Conservation (phyloP, 2,888 invertebrate species). For the Onthophagus sagittarius region DNA sequence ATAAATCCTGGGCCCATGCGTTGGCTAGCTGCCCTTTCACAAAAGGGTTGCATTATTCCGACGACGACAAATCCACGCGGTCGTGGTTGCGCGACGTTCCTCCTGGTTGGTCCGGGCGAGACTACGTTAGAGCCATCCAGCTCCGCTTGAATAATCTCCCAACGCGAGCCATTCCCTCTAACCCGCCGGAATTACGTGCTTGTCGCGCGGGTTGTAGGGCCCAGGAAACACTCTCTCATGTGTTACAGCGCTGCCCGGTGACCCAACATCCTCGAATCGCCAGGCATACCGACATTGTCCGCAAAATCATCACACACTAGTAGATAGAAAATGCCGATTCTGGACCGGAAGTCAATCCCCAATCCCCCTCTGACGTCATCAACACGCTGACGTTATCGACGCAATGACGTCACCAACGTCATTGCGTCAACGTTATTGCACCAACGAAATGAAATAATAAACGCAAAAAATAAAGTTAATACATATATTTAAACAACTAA, state of each 20-base stretch:
- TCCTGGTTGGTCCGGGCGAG: slow-evolving; percentile 25
- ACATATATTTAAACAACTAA: too few species aligned
- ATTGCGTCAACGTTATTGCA: background rate
- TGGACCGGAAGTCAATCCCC: too few species aligned
- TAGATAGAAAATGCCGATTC: too few species aligned
- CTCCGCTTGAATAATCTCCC: slow-evolving; percentile 23
- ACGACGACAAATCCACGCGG: slow-evolving; percentile 26
- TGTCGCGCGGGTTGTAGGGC: slow-evolving; percentile 22
- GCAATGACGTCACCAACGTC: too few species aligned
- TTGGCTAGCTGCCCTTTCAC: slow-evolving; percentile 15
- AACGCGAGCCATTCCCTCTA: slow-evolving; percentile 21
- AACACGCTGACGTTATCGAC: too few species aligned
- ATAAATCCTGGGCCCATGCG: background rate
- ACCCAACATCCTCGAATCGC: slow-evolving; percentile 23
- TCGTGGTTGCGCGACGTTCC: slow-evolving; percentile 25
- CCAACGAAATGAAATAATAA: slow-evolving; percentile 27
- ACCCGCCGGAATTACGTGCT: slow-evolving; percentile 7
- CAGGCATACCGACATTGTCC: slow-evolving; percentile 27
- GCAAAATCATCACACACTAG: slow-evolving; percentile 26
- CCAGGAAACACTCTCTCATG: slow-evolving; percentile 24
- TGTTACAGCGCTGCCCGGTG: slow-evolving; percentile 24
- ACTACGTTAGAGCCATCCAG: slow-evolving; percentile 25
- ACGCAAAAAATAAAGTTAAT: slow-evolving; percentile 29
- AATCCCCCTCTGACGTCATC: too few species aligned
- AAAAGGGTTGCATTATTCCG: slow-evolving; percentile 22